phyloP scores from a whole-genome alignment of 2,113 vertebrate species.

The Heptranchias perlo region DNA sequence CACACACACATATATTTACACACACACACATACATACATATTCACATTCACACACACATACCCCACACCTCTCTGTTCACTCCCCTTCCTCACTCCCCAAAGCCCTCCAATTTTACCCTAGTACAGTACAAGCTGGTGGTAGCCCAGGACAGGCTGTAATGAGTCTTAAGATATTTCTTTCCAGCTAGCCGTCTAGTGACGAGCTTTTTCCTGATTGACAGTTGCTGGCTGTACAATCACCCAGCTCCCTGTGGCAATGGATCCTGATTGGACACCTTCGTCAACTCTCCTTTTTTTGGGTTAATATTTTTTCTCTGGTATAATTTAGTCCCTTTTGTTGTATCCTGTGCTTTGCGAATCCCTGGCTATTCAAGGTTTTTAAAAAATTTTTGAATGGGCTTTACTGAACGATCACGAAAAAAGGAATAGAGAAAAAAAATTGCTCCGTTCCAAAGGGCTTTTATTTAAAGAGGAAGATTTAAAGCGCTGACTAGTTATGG shows the following conservation, averaged over 20 bases:
- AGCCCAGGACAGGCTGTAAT: slow-evolving; percentile 69
- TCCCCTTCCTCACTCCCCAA: slow-evolving; percentile 51
- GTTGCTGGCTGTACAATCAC: slow-evolving; percentile 55
- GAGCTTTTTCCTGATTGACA: slow-evolving; percentile 60
- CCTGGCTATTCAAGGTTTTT: slow-evolving; percentile 38
- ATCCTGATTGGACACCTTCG: slow-evolving; percentile 73
- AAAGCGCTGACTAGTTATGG: slow-evolving; percentile 51
- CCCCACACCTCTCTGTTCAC: background rate
- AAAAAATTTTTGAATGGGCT: slow-evolving; percentile 45
- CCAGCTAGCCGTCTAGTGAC: slow-evolving; percentile 67
- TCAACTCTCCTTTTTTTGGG: slow-evolving; percentile 47
- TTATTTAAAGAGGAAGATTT: slow-evolving; percentile 42
- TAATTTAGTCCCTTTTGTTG: slow-evolving; percentile 51
- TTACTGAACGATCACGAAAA: slow-evolving; percentile 37
- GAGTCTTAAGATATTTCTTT: slow-evolving; percentile 74
- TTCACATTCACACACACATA: background rate
- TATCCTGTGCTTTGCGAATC: slow-evolving; percentile 51
- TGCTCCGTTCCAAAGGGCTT: slow-evolving; percentile 43
- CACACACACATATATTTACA: background rate
- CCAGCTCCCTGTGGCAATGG: slow-evolving; percentile 76
- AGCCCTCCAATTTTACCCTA: slow-evolving; percentile 62
- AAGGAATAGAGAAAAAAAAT: slow-evolving; percentile 47
- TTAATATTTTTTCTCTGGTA: slow-evolving; percentile 66
- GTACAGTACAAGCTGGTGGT: slow-evolving; percentile 68
- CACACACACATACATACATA: background rate